Evolutionary conservation across 1,140 invertebrate species (phyloP), one percentile per base, ranked within the genome.

Genomic region (Zaprionus gabonicus): DNA sequence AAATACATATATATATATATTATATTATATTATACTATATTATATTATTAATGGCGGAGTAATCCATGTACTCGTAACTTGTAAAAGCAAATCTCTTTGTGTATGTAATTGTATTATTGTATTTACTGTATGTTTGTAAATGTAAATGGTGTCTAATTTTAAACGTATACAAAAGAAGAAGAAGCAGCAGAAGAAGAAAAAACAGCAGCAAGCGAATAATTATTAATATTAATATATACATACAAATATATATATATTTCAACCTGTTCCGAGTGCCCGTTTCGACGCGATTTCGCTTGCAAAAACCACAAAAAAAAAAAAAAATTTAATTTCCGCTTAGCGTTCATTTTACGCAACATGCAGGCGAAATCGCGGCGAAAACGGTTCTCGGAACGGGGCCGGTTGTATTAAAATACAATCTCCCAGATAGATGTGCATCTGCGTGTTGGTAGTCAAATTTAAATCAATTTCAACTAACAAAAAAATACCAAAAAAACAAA

Each of bases 71-170:
- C 41, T 46, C 41, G 41, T 46, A 46, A 46, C 41, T 46, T 51
- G 46, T 27, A 25, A 75, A 13, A 74, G 6, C 62, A 60, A 34
- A 58, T 60, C 71, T 76, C 55, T 67, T 71, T 78, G 80, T 87
- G 84, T 72, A 71, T 82, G 65, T 78, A 78, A 84, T 71, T 85
- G 78, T 78, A 85, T 46, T 80, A 85, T 46, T 80, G 67, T 81
- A 78, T 58, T 56, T 44, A 76, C 62, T 72, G 74, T 78, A 77
- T 76, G 75, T 78, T 72, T 72, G 72, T 75, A 62, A 64, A 66
- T 82, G 83, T 87, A 78, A 87, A 87, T 82, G 83, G 83, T 87
- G 83, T 87, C 83, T 87, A 87, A 58, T 78, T 82, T 58, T 77
- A 76, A 77, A 86, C 57, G 38, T 65, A 65, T 65, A 65, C 36